Base-by-base conservation (phyloP, 2,113 vertebrate genomes). In the Thunnus maccoyii region DNA sequence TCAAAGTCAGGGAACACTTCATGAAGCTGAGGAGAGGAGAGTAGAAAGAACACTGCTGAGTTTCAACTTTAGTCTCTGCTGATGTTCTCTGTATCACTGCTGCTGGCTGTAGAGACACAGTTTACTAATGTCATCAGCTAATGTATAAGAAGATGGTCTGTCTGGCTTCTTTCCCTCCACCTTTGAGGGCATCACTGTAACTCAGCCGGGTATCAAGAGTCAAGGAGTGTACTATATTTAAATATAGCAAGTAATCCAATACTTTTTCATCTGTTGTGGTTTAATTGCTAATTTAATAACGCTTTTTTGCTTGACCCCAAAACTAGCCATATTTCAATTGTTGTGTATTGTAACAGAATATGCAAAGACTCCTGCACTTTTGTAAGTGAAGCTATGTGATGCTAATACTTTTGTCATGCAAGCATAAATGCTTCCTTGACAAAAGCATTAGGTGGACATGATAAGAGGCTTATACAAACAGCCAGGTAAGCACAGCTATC, bases 1-100 rank as follows among this genome's bases (percentile, higher is more conserved):
- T 99, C 98, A 4, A 96, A 95, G 84, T 99, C 96, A 62, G 96
- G 95, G 86, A 97, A 94, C 81, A 96, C 93, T 83, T 99, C 96
- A 18, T 98, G 97, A 75, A 99, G 94, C 98, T 99, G 90, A 44
- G 46, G 55, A 76, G 1, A 86, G 50, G 36, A 72, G 76, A 67
- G 62, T 30, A 54, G 14, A 30, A 16, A 63, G 36, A 71, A 32
- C 30, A 10, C 12, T 44, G 27, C 46, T 15, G 25, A 57, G 44
- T 66, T 66, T 54, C 27, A 72, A 41, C 44, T 14, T 41, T 15
- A 56, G 22, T 47, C 52, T 15, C 27, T 20, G n/a, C n/a, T 7
- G 5, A n/a, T 12, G 18, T 18, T 55, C 17, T 56, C 52, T 20
- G 17, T 12, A 60, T 60, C 15, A 18, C 46, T 44, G 25, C 25